Percentiles rank a stretch among this genome's conserved stretches.
Conservation (phyloP, 2,797 vertebrate species). For the Cephalopachus bancanus region DNA sequence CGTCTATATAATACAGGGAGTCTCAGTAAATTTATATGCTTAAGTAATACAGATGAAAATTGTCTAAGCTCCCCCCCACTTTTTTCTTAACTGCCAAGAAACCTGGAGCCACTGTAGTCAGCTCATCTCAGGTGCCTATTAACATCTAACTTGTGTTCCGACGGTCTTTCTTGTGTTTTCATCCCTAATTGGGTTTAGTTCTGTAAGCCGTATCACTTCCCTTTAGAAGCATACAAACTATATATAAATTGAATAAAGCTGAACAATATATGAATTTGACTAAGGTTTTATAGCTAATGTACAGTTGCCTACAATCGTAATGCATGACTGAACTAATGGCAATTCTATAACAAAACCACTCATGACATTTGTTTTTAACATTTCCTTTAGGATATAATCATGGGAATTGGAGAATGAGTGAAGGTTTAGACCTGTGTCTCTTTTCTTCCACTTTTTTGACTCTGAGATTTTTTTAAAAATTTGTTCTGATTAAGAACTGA, state of each 20-base stretch:
- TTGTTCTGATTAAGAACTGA: constrained; percentile 77
- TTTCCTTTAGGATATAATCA: constrained; percentile 75
- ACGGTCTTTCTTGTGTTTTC: constrained; percentile 75
- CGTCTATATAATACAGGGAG: constrained; percentile 46
- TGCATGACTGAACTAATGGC: constrained; percentile 81
- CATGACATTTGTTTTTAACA: constrained; percentile 75
- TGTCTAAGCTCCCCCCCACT: constrained; percentile 45
- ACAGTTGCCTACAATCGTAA: constrained; percentile 62
- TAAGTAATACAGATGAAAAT: constrained; percentile 75
- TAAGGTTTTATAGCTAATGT: constrained; percentile 77
- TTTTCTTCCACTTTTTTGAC: constrained; percentile 83
- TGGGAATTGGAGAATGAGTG: constrained; percentile 69
- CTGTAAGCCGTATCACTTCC: constrained; percentile 59
- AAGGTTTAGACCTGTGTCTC: constrained; percentile 73
- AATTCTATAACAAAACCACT: constrained; percentile 71
- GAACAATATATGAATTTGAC: constrained; percentile 75
- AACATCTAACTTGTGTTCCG: constrained; percentile 70
- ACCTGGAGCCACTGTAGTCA: constrained; percentile 62
- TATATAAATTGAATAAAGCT: constrained; percentile 72
- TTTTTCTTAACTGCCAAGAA: constrained; percentile 76
- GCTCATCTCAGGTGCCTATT: constrained; percentile 80
- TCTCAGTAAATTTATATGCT: constrained; percentile 74
- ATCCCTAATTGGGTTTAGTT: constrained; percentile 80
- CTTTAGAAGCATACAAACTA: constrained; percentile 71
- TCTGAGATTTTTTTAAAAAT: constrained; percentile 56